These are phyloP conservation scores for Neuroterus valhalla DNA, from an alignment of 1,140 invertebrate species.

Conservation along the genomic window DNA sequence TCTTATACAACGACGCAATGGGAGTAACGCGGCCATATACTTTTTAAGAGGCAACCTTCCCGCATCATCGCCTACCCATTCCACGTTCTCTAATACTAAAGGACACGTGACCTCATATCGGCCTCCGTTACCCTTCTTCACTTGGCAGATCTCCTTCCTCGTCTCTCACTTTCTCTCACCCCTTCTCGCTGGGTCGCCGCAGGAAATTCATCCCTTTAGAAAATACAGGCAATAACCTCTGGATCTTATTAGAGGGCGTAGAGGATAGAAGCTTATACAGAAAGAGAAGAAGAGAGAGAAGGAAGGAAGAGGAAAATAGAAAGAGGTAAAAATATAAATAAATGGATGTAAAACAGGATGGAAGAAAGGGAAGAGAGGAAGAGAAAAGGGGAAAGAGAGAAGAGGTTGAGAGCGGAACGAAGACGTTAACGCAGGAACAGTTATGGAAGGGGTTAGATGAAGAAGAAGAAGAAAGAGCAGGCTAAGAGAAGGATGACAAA, in stretches of 20 bases:
- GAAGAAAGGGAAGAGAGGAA: slow-evolving; percentile 32
- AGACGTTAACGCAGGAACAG: slow-evolving; percentile 36
- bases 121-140: not conserved
- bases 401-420: slow-evolving; percentile 26
- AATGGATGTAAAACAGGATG: slow-evolving; percentile 41
- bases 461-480: slow-evolving; percentile 30
- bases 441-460: slow-evolving; percentile 11
- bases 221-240: slow-evolving; percentile 73
- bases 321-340: slow-evolving; percentile 43
- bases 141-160: slow-evolving; percentile 14
- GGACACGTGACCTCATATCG: slow-evolving; percentile 20
- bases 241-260: slow-evolving; percentile 60
- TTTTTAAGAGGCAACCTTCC: slow-evolving; percentile 30
- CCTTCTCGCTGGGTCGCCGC: slow-evolving; percentile 35
- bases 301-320: slow-evolving; percentile 41
- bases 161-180: slow-evolving; percentile 6
- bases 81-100: slow-evolving; percentile 2
- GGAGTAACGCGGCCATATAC: slow-evolving; percentile 5
- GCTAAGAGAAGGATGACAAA: slow-evolving; percentile 41
- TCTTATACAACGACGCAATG: not conserved
- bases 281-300: slow-evolving; percentile 31
- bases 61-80: slow-evolving; percentile 27
- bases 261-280: slow-evolving; percentile 26
- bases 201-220: slow-evolving; percentile 71
- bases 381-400: slow-evolving; percentile 19